Base-by-base conservation (phyloP, 2,113 vertebrate genomes). In the Xenopus laevis region DNA sequence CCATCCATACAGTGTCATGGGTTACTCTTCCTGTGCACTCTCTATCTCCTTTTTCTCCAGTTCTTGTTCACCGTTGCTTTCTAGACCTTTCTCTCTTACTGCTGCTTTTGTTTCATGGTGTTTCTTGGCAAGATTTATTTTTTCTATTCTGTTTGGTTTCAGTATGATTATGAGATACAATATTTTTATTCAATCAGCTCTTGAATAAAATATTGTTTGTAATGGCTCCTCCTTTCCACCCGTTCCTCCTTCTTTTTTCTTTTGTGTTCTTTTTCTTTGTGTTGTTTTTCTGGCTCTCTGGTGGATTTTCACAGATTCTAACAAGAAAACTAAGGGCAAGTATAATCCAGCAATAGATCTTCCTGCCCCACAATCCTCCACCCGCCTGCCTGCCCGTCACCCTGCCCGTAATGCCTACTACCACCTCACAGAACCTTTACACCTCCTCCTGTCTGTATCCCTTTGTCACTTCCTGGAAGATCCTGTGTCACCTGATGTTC, bases 201-300 rank as follows among this genome's bases (percentile, higher is more conserved):
- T 99, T 98, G 95, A 97, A 98, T 99, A 98, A 99, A 99, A 98
- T 99, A 98, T 99, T 99, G 96, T 98, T 93, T 98, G 96, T 99
- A 93, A 98, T 92, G 93, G 85, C 91, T 92, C 90, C 89, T 84
- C 94, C 92, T 88, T 90, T 92, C 92, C 87, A 89, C 93, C 94
- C 94, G 80, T 89, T 82, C 91, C 93, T 93, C 87, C 91, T 93
- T 97, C 96, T 95, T 95, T 97, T 95, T 93, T 95, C 96, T 96
- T 94, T 87, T 82, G 85, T 81, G 85, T 84, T 89, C 85, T 83
- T 91, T 88, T 94, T 89, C 94, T 95, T 95, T 95, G 94, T 97
- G 95, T 99, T 94, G 94, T 98, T 95, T 95, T 95, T 95, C 91
- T 95, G 95, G 93, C 95, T 97, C 96, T 98, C 92, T 96, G 95